A percentile compares a stretch with the other conserved stretches of the same genome.
These are phyloP conservation scores for Pogonomyrmex californicus DNA, from an alignment of 1,140 invertebrate genomes.

Conservation along the genomic window DNA sequence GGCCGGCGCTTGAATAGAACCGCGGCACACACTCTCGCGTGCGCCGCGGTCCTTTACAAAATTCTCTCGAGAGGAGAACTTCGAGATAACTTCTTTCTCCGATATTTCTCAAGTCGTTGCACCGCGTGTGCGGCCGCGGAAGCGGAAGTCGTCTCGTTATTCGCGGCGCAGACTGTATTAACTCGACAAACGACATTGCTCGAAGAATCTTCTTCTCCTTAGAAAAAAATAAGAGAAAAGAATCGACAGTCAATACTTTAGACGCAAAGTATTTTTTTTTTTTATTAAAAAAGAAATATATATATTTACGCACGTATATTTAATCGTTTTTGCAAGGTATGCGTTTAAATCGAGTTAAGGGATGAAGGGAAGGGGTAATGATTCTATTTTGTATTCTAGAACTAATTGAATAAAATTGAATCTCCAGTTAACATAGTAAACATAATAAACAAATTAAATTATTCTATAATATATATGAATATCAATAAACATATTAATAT, in stretches of 20 bases:
- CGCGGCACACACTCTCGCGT: slow-evolving; percentile 1
- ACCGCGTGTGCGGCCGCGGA: slow-evolving; percentile 14
- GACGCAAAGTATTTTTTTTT: neutral
- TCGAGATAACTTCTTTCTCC: slow-evolving; percentile 47
- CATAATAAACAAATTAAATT: slow-evolving; percentile 48
- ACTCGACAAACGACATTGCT: neutral
- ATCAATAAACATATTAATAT: slow-evolving; percentile 36
- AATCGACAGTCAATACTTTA: neutral
- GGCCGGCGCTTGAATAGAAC: slow-evolving; percentile 14
- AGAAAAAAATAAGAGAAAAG: slow-evolving; percentile 4
- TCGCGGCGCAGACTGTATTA: slow-evolving; percentile 20
- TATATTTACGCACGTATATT: neutral
- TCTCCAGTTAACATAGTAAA: slow-evolving; percentile 9
- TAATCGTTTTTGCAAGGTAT: neutral
- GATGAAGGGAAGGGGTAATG: neutral
- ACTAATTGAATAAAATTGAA: slow-evolving; percentile 38
- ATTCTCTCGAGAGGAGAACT: slow-evolving; percentile 35
- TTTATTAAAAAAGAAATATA: neutral
- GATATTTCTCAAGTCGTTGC: slow-evolving; percentile 53
- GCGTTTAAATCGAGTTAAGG: neutral
- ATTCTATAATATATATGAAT: neutral
- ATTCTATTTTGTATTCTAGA: slow-evolving; percentile 37
- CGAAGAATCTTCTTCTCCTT: neutral
- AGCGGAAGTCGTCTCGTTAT: slow-evolving; percentile 34
- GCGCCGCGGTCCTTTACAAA: slow-evolving; percentile 18